These are phyloP conservation scores for Brachyptera risi DNA, from an alignment of 2,888 invertebrate genomes.

Conservation along the genomic window DNA sequence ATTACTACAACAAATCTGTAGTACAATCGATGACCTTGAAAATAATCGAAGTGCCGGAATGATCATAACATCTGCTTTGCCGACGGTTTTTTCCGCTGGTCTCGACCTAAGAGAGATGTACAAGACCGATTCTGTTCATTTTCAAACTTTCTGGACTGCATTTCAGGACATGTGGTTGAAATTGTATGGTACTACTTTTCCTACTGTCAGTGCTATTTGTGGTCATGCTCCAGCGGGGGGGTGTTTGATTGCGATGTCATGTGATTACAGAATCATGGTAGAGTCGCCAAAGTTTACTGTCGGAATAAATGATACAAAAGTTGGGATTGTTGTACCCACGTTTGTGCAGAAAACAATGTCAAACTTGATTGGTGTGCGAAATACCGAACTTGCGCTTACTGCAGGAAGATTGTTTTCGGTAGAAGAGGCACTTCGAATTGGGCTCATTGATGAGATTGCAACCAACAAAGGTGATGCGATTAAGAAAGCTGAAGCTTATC, in stretches of 20 bases:
- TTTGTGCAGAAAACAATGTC: constrained; percentile 57
- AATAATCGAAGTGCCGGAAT: constrained; percentile 66
- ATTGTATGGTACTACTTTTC: constrained; percentile 65
- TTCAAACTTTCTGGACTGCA: constrained; percentile 67
- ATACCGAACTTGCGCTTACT: constrained; percentile 70
- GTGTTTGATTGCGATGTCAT: constrained; percentile 70
- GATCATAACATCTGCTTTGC: constrained; percentile 72
- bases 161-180: constrained; percentile 79
- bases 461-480: constrained; percentile 64
- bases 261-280: constrained; percentile 82
- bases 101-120: constrained; percentile 86
- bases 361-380: constrained; percentile 61
- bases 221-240: constrained; percentile 83
- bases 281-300: constrained; percentile 70
- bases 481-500: constrained; percentile 60
- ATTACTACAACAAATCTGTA: constrained; percentile 59
- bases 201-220: constrained; percentile 77
- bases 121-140: constrained; percentile 65
- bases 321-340: constrained; percentile 73
- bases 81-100: constrained; percentile 76
- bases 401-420: constrained; percentile 69
- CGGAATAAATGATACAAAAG: constrained; percentile 80
- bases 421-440: constrained; percentile 70
- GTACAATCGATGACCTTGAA: constrained; percentile 60
- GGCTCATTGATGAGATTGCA: constrained; percentile 72